Percentiles rank a stretch among this genome's conserved stretches.
Conservation (phyloP, 92 coral and sea anemone genomes). For the Meandrina meandrites region DNA sequence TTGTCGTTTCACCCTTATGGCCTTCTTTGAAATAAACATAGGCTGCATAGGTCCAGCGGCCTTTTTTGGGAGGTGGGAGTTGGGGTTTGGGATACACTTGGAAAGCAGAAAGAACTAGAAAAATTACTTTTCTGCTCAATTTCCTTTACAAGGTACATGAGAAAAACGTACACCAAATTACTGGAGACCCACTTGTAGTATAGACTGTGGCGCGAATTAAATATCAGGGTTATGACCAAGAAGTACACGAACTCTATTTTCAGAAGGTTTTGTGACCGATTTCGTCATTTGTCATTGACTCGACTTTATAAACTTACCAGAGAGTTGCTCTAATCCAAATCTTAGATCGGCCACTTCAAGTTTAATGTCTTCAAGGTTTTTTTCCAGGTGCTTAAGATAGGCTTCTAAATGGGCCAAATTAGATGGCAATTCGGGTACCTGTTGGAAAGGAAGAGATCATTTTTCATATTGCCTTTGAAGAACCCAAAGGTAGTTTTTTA, state of each 20-base stretch:
- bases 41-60: not conserved
- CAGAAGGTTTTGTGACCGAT: not conserved
- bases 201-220: not conserved
- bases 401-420: not conserved
- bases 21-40: not conserved
- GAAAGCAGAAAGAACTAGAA: not conserved
- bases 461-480: not conserved
- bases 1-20: not conserved
- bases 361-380: not conserved
- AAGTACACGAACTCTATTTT: not conserved
- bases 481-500: not conserved
- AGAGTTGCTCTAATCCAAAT: no score
- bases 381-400: not conserved
- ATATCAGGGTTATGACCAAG: not conserved
- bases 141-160: not conserved
- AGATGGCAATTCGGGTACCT: not conserved
- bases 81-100: not conserved
- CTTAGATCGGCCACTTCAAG: not conserved
- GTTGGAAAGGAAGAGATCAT: not conserved
- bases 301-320: not conserved
- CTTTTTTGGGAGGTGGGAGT: not conserved
- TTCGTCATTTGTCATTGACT: not conserved
- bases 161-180: not conserved
- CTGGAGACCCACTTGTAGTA: not conserved
- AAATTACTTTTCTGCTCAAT: not conserved